Evolutionary conservation across 2,113 vertebrate species (phyloP).

Genomic region (Gobius niger): DNA sequence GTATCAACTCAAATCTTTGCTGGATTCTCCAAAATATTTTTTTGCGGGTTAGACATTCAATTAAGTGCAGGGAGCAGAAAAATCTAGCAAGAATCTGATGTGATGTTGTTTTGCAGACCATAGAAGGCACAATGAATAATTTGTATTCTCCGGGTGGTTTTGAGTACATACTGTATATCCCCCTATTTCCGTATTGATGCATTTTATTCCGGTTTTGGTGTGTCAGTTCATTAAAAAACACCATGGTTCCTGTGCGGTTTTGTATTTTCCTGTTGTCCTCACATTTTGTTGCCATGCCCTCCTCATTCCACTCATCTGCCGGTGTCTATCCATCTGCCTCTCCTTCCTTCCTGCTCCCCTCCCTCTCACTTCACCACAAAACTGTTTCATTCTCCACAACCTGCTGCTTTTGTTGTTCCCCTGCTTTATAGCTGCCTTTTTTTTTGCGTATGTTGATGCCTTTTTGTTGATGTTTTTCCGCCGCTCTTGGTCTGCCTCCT

Average conservation of each 20-base stretch:
- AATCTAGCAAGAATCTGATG: too few relatives aligned
- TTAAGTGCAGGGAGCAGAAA: too few relatives aligned
- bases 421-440: slow-evolving; percentile 31
- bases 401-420: slow-evolving; percentile 44
- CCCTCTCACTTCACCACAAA: slow-evolving; percentile 43
- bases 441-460: slow-evolving; percentile 12
- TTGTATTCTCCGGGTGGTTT: too few relatives aligned
- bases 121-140: too few relatives aligned
- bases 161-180: background rate
- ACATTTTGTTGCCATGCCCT: background rate
- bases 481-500: slow-evolving; percentile 42
- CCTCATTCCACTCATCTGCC: slow-evolving; percentile 1
- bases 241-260: background rate
- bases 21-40: too few relatives aligned
- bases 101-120: too few relatives aligned
- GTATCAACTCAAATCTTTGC: too few relatives aligned
- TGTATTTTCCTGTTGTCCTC: slow-evolving; percentile 2
- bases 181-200: too few relatives aligned
- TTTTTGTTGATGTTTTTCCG: slow-evolving; percentile 24
- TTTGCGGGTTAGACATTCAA: too few relatives aligned
- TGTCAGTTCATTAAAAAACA: background rate
- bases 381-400: slow-evolving; percentile 47
- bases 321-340: slow-evolving; percentile 23
- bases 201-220: background rate
- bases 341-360: slow-evolving; percentile 9